Conservation (phyloP, 92 coral and sea anemone species). For the Actinostola sp. region DNA sequence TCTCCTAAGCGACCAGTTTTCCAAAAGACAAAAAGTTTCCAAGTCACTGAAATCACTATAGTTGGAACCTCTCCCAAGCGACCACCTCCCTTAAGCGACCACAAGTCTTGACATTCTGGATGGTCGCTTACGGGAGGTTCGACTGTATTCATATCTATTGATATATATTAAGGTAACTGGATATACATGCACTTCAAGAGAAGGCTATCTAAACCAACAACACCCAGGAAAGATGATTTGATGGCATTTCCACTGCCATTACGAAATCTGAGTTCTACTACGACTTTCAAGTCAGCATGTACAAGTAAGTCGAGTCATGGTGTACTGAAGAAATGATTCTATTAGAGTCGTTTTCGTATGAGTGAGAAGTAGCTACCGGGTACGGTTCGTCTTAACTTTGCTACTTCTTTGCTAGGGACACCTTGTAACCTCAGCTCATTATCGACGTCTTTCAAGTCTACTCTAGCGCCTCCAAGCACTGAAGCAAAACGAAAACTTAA, state of each 20-base stretch:
- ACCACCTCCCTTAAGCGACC: too few relatives aligned
- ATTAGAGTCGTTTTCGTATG: too few relatives aligned
- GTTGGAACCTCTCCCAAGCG: too few relatives aligned
- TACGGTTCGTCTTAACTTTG: too few relatives aligned
- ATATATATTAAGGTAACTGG: constrained; percentile 54
- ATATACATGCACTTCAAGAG: constrained; percentile 30
- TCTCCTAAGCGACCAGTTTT: too few relatives aligned
- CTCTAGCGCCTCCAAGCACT: constrained; percentile 4
- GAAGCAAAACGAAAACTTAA: constrained; percentile 61
- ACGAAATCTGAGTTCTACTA: background rate
- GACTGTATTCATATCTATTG: too few relatives aligned
- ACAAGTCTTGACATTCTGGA: too few relatives aligned
- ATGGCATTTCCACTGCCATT: background rate
- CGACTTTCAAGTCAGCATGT: constrained; percentile 16
- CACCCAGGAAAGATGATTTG: constrained; percentile 6
- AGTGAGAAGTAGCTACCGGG: too few relatives aligned
- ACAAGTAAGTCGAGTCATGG: constrained; percentile 1
- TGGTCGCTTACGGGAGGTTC: too few relatives aligned
- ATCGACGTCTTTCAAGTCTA: constrained; percentile 11
- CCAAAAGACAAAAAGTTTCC: too few relatives aligned
- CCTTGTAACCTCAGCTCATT: constrained; percentile 2
- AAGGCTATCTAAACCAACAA: background rate
- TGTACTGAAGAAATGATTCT: too few relatives aligned
- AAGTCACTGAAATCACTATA: too few relatives aligned
- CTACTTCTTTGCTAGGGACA: background rate